These are phyloP conservation scores for Bombus huntii DNA, from an alignment of 1,140 invertebrate genomes.

Conservation along the genomic window DNA sequence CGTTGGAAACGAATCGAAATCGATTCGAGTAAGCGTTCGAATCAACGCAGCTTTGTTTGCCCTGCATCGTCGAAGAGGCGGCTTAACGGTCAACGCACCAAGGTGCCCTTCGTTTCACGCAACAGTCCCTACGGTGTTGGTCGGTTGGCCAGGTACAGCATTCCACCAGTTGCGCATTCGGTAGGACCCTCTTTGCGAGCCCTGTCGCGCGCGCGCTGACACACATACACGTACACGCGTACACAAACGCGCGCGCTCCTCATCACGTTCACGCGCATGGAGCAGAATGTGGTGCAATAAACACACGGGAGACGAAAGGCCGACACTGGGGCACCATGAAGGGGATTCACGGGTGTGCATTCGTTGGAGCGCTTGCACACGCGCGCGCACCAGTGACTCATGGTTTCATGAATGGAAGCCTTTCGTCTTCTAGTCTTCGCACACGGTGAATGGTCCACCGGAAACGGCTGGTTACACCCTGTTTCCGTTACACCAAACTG, in stretches of 20 bases:
- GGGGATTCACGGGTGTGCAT: slow-evolving; percentile 56
- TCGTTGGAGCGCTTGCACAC: slow-evolving; percentile 9
- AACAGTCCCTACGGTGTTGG: slow-evolving; percentile 38
- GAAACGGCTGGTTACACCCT: slow-evolving; percentile 77
- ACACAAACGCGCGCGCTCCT: too few relatives aligned
- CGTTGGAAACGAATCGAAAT: background rate
- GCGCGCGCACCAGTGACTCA: slow-evolving; percentile 71
- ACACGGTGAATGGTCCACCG: slow-evolving; percentile 77
- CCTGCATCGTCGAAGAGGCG: slow-evolving; percentile 9
- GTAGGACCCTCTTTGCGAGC: slow-evolving; percentile 11
- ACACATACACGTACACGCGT: background rate
- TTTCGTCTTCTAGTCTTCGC: slow-evolving; percentile 70
- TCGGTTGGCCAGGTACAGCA: slow-evolving; percentile 62
- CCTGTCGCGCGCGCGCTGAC: background rate
- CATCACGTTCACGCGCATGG: background rate
- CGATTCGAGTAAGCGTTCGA: background rate
- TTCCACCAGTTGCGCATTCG: slow-evolving; percentile 76
- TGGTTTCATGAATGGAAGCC: slow-evolving; percentile 77
- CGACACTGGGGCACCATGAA: slow-evolving; percentile 41
- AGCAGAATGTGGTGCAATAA: slow-evolving; percentile 45
- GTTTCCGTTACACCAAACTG: slow-evolving; percentile 74
- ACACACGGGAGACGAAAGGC: slow-evolving; percentile 27
- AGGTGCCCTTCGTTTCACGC: slow-evolving; percentile 52
- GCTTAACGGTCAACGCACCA: slow-evolving; percentile 50
- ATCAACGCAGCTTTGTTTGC: slow-evolving; percentile 42